phyloP scores from a whole-genome alignment of 2,888 invertebrate genomes.

The Orthonevra nobilis region DNA sequence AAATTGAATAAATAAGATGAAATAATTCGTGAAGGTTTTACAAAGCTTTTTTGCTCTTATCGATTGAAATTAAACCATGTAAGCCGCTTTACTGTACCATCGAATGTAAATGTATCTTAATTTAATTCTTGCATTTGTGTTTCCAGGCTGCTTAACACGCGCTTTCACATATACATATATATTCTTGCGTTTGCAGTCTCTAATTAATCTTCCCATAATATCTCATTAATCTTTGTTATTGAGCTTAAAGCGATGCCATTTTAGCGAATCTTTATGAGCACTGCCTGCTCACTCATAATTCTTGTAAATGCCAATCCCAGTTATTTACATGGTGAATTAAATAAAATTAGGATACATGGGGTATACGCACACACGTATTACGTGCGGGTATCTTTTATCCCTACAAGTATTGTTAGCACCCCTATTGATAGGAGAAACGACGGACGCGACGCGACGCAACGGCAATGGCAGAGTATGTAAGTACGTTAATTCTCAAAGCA shows the following conservation, averaged over 20 bases:
- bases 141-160: constrained; percentile 22
- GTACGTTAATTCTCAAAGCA: constrained; percentile 57
- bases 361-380: constrained; percentile 6
- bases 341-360: constrained; percentile 54
- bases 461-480: constrained; percentile 37
- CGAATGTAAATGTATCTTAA: neutral
- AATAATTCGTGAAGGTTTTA: too few relatives aligned
- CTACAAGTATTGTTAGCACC: constrained; percentile 12
- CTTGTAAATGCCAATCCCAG: constrained; percentile 39
- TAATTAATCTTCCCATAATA: constrained; percentile 66
- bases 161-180: constrained; percentile 45
- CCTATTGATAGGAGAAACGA: too few relatives aligned
- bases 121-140: constrained; percentile 1
- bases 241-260: constrained; percentile 59
- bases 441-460: constrained; percentile 13
- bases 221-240: constrained; percentile 69
- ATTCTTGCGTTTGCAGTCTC: constrained; percentile 48
- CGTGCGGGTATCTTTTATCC: constrained; percentile 27
- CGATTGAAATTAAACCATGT: too few relatives aligned
- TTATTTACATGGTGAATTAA: constrained; percentile 63
- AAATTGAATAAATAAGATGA: too few relatives aligned
- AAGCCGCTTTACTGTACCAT: too few relatives aligned
- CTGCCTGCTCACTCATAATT: constrained; percentile 65
- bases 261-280: constrained; percentile 73
- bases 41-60: too few relatives aligned